Evolutionary conservation across 2,797 vertebrate genomes (phyloP).

Genomic region (Amazona ochrocephala): DNA sequence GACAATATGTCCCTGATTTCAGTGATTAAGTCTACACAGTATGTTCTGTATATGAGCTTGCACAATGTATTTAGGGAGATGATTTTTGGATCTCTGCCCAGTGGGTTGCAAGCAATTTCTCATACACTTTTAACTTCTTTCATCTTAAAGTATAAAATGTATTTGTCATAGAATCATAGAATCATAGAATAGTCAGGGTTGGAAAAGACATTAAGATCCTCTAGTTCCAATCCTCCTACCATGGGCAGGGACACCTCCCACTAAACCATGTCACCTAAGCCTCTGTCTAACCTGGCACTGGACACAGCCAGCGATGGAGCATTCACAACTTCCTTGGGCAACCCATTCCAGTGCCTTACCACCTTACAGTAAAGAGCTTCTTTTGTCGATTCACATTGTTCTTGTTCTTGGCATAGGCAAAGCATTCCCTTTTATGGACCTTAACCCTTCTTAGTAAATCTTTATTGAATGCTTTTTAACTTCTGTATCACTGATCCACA

Average conservation of each 20-base stretch:
- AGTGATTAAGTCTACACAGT: not conserved
- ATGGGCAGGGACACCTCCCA: too few species aligned
- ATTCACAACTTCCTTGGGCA: too few species aligned
- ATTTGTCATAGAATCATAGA: too few species aligned
- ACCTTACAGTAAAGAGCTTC: too few species aligned
- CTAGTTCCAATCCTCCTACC: too few species aligned
- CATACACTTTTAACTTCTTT: not conserved
- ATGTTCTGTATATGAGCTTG: not conserved
- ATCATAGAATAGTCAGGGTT: too few species aligned
- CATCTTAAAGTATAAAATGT: not conserved
- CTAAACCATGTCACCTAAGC: too few species aligned
- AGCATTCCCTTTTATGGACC: not conserved
- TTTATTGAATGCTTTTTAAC: not conserved
- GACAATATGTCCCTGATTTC: not conserved
- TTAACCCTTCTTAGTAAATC: not conserved
- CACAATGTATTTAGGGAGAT: not conserved
- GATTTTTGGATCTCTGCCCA: not conserved
- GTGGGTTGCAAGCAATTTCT: not conserved
- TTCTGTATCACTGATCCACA: not conserved
- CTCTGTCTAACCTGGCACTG: too few species aligned
- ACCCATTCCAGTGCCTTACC: too few species aligned
- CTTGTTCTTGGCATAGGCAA: not conserved
- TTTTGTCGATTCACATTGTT: not conserved
- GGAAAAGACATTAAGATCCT: too few species aligned
- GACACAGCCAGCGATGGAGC: too few species aligned